These are phyloP conservation scores for Dendrolimus punctatus DNA, from an alignment of 1,140 invertebrate genomes.

Conservation along the genomic window DNA sequence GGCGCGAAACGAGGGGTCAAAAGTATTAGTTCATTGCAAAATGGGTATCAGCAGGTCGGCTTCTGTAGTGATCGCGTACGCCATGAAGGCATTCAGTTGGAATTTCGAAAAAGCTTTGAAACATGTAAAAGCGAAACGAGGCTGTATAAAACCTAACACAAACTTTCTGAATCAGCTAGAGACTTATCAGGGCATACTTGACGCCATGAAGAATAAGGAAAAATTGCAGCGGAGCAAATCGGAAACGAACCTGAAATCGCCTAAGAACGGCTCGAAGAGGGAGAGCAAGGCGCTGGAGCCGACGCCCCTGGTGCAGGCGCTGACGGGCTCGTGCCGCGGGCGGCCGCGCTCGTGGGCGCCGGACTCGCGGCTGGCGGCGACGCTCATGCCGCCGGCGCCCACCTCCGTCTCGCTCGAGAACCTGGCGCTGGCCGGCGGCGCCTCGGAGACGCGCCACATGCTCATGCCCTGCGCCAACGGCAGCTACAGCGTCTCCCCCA, in stretches of 20 bases:
- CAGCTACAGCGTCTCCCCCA: slow-evolving; percentile 90
- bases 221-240: slow-evolving; percentile 93
- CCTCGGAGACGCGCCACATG: slow-evolving; percentile 81
- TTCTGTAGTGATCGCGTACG: slow-evolving; percentile 97
- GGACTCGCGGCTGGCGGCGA: slow-evolving; percentile 75
- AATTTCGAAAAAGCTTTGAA: slow-evolving; percentile 90
- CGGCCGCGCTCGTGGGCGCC: slow-evolving; percentile 89
- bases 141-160: slow-evolving; percentile 95
- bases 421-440: slow-evolving; percentile 34
- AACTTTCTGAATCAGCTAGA: slow-evolving; percentile 95
- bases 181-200: slow-evolving; percentile 95
- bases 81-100: slow-evolving; percentile 98
- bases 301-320: slow-evolving; percentile 72
- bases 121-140: slow-evolving; percentile 91
- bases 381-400: slow-evolving; percentile 73
- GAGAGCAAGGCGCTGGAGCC: slow-evolving; percentile 70
- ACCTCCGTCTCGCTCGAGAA: slow-evolving; percentile 76
- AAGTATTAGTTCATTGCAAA: slow-evolving; percentile 97
- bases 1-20: slow-evolving; percentile 90
- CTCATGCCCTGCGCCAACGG: slow-evolving; percentile 88
- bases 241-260: slow-evolving; percentile 90
- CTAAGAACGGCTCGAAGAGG: slow-evolving; percentile 69
- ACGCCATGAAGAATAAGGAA: slow-evolving; percentile 96
- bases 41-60: slow-evolving; percentile 99
- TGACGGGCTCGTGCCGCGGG: slow-evolving; percentile 65